These are phyloP conservation scores for Cryptoblepharus egeriae DNA, from an alignment of 2,797 vertebrate species.

Conservation along the genomic window DNA sequence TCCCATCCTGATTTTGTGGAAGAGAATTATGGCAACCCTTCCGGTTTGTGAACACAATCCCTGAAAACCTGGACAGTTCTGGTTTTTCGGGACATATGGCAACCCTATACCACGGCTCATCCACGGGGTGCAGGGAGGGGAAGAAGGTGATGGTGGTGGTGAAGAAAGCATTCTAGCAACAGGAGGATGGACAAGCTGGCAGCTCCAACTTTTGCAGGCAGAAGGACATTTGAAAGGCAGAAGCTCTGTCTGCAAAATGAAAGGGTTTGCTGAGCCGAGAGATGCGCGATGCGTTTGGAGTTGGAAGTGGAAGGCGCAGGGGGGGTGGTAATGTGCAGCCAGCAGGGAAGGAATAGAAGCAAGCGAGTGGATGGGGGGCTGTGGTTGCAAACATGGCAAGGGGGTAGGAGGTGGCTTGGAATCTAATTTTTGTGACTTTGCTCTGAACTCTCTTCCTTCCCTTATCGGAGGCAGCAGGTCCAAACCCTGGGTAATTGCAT, in stretches of 20 bases:
- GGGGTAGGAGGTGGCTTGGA: not conserved
- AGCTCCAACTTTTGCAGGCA: not conserved
- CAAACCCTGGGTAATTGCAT: constrained; percentile 25
- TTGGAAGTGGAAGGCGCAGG: not conserved
- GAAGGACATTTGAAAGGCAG: constrained; percentile 39
- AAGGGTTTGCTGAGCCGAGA: constrained; percentile 12
- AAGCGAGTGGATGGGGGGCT: not conserved
- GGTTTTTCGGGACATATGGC: no score
- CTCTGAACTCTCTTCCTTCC: constrained; percentile 1
- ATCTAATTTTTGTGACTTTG: constrained; percentile 35
- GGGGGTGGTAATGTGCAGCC: not conserved
- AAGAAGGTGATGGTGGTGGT: no score
- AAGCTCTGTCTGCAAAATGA: constrained; percentile 9
- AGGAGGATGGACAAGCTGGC: not conserved
- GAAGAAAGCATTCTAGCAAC: no score
- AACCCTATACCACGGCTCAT: no score
- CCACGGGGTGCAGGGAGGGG: no score
- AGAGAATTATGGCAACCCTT: no score
- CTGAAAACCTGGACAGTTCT: no score
- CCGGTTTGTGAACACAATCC: no score
- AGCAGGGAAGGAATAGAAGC: not conserved
- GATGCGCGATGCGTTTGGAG: not conserved
- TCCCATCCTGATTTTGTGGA: no score
- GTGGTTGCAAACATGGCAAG: not conserved
- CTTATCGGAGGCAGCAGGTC: constrained; percentile 32